phyloP scores from a whole-genome alignment of 2,888 invertebrate genomes.

The Philereme transversata region DNA sequence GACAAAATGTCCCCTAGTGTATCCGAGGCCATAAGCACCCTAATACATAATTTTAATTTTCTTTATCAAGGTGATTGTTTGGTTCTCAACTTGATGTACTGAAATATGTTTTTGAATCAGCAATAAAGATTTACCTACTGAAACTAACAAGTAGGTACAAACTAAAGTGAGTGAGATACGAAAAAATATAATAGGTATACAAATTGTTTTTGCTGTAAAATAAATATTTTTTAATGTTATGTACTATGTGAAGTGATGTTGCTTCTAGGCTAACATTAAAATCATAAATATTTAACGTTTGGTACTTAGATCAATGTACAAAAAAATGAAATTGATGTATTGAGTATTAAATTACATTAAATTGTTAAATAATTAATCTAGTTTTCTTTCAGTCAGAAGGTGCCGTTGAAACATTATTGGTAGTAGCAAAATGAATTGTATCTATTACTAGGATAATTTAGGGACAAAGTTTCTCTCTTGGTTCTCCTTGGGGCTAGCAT shows the following conservation, averaged over 20 bases:
- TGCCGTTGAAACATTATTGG: neutral
- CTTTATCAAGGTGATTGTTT: constrained; percentile 1
- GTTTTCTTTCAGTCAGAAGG: constrained; percentile 12
- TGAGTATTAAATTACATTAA: constrained; percentile 69
- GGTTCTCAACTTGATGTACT: neutral
- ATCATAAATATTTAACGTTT: constrained; percentile 58
- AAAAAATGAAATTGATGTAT: constrained; percentile 73
- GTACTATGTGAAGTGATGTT: constrained; percentile 42
- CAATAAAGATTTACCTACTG: constrained; percentile 9
- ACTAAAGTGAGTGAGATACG: constrained; percentile 24
- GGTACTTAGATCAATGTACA: constrained; percentile 75
- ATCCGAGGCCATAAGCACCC: neutral
- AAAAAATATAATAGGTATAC: constrained; percentile 15
- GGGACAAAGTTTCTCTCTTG: no score
- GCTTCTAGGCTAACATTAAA: constrained; percentile 58
- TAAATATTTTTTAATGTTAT: constrained; percentile 28
- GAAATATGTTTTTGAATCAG: neutral
- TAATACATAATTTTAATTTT: constrained; percentile 26
- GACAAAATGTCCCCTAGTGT: no score
- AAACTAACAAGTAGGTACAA: constrained; percentile 3
- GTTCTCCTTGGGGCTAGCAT: no score
- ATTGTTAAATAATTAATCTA: constrained; percentile 57
- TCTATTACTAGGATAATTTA: no score
- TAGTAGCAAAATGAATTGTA: no score
- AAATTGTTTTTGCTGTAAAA: constrained; percentile 21